Evolutionary conservation across 2,113 vertebrate species (phyloP), one percentile per base, ranked within the genome.

Genomic region (Pterocles orientalis): DNA sequence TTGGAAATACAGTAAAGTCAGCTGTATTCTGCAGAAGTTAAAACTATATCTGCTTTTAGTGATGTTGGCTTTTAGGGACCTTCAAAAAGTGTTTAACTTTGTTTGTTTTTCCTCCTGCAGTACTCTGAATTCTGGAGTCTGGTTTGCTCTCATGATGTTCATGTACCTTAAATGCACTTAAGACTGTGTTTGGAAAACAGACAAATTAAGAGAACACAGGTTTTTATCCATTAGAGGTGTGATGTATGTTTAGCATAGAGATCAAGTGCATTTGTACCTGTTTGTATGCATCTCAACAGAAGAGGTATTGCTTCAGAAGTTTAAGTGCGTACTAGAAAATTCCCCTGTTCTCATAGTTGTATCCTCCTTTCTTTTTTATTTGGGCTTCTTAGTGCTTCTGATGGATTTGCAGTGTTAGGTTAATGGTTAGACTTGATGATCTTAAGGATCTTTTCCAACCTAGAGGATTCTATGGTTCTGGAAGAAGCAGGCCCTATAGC

Each of bases 151-250:
- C 21, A 39, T n/a, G 19, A 36, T 76, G 29, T 28, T 81, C 2
- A 2, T 36, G 24, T 60, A 65, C 45, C 26, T 85, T 68, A 62
- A 68, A 51, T 45, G 21, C 48, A 34, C 25, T 73, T 80, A 58
- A 33, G 19, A 15, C 36, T 2, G 2, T 31, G 12, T 80, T 41
- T 88, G 54, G 54, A 73, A 80, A 64, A 48, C 12, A 33, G 24
- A 7, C 4, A 1, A 72, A 64, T 41, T 57, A 79, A 75, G 56
- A 78, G 24, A 41, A 29, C 7, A 21, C 14, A 80, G 10, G 14
- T 26, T 84, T 88, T 80, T 9, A 48, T 18, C 31, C 4, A 4
- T 48, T 43, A 70, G 19, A 0, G 0, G 18, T 81, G 60, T 0
- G 1, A 15, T 51, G 48, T 36, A 5, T 75, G 19, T 75, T 83